Percentiles rank a stretch among this genome's conserved stretches.
Evolutionary conservation across 2,113 vertebrate genomes (phyloP).

Genomic region (Cyanistes caeruleus): DNA sequence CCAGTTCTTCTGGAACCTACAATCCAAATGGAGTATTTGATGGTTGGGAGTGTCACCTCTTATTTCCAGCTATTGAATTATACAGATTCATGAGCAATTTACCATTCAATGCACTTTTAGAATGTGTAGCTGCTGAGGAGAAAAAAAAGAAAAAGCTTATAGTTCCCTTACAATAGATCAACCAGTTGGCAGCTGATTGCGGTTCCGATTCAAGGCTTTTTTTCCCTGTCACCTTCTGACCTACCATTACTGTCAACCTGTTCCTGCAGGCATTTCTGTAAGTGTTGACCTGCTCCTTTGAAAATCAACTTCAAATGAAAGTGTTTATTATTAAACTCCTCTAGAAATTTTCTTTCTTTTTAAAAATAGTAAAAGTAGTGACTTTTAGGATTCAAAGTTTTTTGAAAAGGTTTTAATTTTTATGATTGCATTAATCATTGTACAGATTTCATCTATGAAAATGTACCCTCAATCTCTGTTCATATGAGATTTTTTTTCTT

Average conservation of each 20-base stretch:
- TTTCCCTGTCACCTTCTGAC: slow-evolving; percentile 5
- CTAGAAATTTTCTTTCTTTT: background rate
- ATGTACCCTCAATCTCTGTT: background rate
- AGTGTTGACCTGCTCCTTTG: background rate
- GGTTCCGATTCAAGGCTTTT: background rate
- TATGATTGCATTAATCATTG: background rate
- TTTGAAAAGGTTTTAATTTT: background rate
- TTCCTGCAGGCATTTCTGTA: slow-evolving; percentile 3
- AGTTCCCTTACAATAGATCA: background rate
- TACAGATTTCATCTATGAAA: background rate
- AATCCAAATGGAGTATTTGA: background rate
- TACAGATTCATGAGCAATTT: background rate
- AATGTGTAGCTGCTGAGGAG: background rate
- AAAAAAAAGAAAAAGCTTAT: background rate
- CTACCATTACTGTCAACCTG: background rate
- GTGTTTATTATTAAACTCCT: background rate
- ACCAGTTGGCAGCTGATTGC: background rate
- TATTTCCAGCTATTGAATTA: background rate
- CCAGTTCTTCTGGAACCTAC: background rate
- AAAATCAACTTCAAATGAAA: slow-evolving; percentile 21
- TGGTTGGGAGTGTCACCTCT: background rate
- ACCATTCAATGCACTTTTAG: background rate
- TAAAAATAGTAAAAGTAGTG: background rate
- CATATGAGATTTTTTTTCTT: background rate
- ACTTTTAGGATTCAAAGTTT: background rate